Evolutionary conservation across 1,140 invertebrate genomes (phyloP), one percentile per base, ranked within the genome.

Genomic region (Kradibia gibbosae): DNA sequence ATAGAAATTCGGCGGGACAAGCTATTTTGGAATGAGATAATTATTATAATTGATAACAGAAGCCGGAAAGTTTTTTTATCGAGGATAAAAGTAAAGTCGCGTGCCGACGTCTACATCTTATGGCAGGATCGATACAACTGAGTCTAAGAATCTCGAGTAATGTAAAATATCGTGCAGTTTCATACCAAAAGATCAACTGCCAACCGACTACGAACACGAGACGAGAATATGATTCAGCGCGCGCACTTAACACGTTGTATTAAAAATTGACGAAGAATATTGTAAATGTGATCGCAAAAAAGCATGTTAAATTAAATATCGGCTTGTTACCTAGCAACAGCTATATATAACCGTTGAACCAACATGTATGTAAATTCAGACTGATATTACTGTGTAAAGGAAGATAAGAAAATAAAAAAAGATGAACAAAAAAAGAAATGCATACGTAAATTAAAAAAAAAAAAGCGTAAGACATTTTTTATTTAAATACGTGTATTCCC

Each of bases 371-470:
- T 74, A 39, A 73, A 76, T 75, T 75, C 80, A 81, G 80, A 81
- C 80, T 81, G 72, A 81, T 76, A 70, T 76, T 81, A 45, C 76
- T 81, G 73, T 70, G 20, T 45, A 76, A 76, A 79, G 22, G n/a
- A 48, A 22, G 20, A 78, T 15, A 53, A n/a, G 22, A 70, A 67
- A 70, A 50, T 31, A 8, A 67, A 36, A 2, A 45, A 65, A 31
- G 36, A 55, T 53, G 4, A 10, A n/a, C 3, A n/a, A 57, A 55
- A n/a, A 77, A 62, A 65, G 34, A 67, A 65, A 65, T 45, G 39
- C 22, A 62, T 15, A 76, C 25, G 55, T 17, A 60, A 45, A 45
- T 28, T 7, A 72, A 80, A 60, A 73, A 53, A 53, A 53, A 76
- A 7, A 62, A 42, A 55, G 8, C n/a, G n/a, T n/a, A n/a, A n/a